Evolutionary conservation across 1,140 invertebrate genomes (phyloP).

Genomic region (Adoxophyes honmai): DNA sequence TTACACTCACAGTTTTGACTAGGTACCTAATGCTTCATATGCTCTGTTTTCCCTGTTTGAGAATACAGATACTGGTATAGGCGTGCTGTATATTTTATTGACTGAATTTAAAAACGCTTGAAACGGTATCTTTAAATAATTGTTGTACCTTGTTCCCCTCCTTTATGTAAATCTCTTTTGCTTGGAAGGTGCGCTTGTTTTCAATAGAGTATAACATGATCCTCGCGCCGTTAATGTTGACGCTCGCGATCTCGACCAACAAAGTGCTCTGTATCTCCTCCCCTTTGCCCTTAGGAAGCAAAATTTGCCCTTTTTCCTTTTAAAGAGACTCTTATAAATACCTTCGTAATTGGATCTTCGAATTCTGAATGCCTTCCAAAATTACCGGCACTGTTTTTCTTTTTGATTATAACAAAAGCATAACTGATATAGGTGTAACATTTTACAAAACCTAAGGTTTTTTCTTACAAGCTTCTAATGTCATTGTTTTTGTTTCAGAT

Average conservation of each 20-base stretch:
- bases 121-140: too few relatives aligned
- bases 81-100: neutral
- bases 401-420: too few relatives aligned
- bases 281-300: slow-evolving; percentile 6
- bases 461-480: too few relatives aligned
- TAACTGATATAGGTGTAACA: too few relatives aligned
- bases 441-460: too few relatives aligned
- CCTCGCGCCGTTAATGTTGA: slow-evolving; percentile 3
- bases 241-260: slow-evolving; percentile 7
- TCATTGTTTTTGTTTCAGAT: too few relatives aligned
- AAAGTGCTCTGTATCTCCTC: slow-evolving; percentile 3
- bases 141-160: neutral
- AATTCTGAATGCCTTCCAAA: neutral
- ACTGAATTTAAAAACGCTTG: too few relatives aligned
- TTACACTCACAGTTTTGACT: too few relatives aligned
- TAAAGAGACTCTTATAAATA: neutral
- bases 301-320: neutral
- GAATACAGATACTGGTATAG: too few relatives aligned
- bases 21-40: too few relatives aligned
- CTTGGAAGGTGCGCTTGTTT: neutral
- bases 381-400: neutral
- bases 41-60: too few relatives aligned
- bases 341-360: neutral
- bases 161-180: slow-evolving; percentile 6
- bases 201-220: slow-evolving; percentile 1